phyloP scores from a whole-genome alignment of 1,140 invertebrate species.

The Bombus picipes region DNA sequence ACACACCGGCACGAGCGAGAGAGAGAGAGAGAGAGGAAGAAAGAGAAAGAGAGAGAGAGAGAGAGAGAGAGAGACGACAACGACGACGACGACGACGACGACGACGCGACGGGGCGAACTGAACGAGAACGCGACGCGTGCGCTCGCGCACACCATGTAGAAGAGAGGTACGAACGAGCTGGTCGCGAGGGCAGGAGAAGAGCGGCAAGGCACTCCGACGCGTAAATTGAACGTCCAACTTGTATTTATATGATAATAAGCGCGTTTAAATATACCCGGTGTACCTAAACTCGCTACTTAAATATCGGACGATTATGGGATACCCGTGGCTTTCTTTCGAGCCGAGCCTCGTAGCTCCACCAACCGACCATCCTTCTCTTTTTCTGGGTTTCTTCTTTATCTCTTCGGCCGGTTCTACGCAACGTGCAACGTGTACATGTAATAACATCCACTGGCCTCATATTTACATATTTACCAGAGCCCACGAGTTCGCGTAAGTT shows the following conservation, averaged over 20 bases:
- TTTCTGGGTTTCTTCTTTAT: constrained; percentile 33
- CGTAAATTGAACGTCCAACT: constrained; percentile 83
- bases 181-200: constrained; percentile 6
- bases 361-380: too few species aligned
- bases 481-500: constrained; percentile 72
- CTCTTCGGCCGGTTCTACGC: constrained; percentile 3
- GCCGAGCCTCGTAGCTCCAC: not conserved
- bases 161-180: constrained; percentile 5
- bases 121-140: constrained; percentile 9
- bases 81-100: not conserved
- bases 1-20: constrained; percentile 45
- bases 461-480: constrained; percentile 74
- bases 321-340: constrained; percentile 43
- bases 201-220: constrained; percentile 67
- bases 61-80: not conserved
- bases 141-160: not conserved
- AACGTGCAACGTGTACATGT: constrained; percentile 56
- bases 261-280: constrained; percentile 82
- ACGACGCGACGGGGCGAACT: not conserved
- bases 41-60: not conserved
- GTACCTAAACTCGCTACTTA: constrained; percentile 81
- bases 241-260: constrained; percentile 84
- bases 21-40: too few species aligned
- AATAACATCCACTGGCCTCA: constrained; percentile 69
- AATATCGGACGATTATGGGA: constrained; percentile 79